Conservation (phyloP, 2,888 invertebrate genomes). For the Euspilapteryx auroguttella region DNA sequence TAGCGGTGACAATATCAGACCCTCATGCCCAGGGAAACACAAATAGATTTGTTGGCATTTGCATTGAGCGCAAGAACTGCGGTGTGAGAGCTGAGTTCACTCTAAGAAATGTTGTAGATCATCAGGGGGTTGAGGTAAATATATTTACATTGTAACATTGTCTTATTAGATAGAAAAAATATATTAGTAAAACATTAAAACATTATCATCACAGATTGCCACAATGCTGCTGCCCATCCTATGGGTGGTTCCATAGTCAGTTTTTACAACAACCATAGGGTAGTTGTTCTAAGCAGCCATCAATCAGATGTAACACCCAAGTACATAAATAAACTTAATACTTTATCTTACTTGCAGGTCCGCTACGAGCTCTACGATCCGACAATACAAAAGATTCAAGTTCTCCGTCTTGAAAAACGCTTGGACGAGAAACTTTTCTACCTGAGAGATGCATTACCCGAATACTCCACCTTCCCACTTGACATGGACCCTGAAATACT, state of each 20-base stretch:
- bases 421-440: constrained; percentile 88
- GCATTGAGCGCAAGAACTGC: constrained; percentile 80
- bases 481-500: constrained; percentile 86
- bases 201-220: no score
- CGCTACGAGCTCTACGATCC: constrained; percentile 93
- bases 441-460: constrained; percentile 84
- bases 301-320: no score
- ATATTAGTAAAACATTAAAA: no score
- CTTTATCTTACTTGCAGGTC: no score
- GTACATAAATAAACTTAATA: no score
- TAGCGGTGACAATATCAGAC: constrained; percentile 88
- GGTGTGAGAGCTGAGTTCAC: constrained; percentile 86
- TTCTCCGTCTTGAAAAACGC: constrained; percentile 88
- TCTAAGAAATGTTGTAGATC: constrained; percentile 91
- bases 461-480: constrained; percentile 90
- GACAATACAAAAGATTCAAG: constrained; percentile 84
- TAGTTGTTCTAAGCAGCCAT: no score
- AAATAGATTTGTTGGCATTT: constrained; percentile 89
- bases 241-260: no score
- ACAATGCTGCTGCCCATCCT: no score
- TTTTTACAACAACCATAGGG: no score
- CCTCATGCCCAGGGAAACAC: constrained; percentile 81
- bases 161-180: no score
- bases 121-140: constrained; percentile 71
- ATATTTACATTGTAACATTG: no score